phyloP scores from a whole-genome alignment of 2,797 vertebrate species.

The Brotula barbata region DNA sequence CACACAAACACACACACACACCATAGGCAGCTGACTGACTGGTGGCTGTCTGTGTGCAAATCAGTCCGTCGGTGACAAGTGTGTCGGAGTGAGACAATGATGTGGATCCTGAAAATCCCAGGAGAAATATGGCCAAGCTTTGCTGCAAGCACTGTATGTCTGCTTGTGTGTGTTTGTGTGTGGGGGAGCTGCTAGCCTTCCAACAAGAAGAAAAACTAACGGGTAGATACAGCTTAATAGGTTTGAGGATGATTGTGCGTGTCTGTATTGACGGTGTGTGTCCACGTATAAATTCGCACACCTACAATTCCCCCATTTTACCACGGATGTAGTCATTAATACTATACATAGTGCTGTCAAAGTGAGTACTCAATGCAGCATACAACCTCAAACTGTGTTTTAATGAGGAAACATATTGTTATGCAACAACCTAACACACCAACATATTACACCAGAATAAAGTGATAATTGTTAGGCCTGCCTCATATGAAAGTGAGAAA shows the following conservation, averaged over 20 bases:
- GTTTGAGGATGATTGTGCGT: constrained; percentile 12
- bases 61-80: constrained; percentile 51
- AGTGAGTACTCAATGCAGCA: neutral
- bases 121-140: constrained; percentile 57
- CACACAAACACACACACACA: constrained; percentile 11
- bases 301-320: neutral
- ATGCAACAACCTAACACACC: neutral
- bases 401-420: neutral
- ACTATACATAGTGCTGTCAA: neutral
- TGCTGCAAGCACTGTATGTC: constrained; percentile 26
- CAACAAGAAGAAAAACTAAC: constrained; percentile 26
- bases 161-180: constrained; percentile 14
- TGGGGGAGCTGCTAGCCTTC: constrained; percentile 15
- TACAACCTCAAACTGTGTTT: neutral
- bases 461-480: too few species aligned
- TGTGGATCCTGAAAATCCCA: constrained; percentile 48
- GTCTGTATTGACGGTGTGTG: constrained; percentile 1
- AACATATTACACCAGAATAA: too few species aligned
- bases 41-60: constrained; percentile 17
- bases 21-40: constrained; percentile 20
- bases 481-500: too few species aligned
- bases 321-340: neutral
- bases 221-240: constrained; percentile 34
- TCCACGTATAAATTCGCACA: neutral
- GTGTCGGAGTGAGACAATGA: constrained; percentile 60